Evolutionary conservation across 2,113 vertebrate species (phyloP).

Genomic region (Aplodontia rufa): DNA sequence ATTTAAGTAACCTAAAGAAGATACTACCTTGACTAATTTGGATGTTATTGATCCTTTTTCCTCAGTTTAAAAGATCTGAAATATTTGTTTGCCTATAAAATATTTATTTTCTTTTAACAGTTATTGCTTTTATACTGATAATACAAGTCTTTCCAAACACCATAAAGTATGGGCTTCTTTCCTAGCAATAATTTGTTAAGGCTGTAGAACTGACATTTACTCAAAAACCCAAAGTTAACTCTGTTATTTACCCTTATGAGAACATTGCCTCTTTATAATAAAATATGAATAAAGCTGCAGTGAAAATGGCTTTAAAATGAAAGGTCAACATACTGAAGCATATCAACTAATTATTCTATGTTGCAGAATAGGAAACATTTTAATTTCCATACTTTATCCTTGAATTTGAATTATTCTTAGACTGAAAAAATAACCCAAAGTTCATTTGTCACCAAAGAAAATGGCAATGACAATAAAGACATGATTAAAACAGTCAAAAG

Average conservation of each 20-base stretch:
- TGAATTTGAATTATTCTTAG: constrained; percentile 30
- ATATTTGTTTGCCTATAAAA: not conserved
- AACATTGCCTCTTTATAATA: constrained; percentile 39
- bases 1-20: not conserved
- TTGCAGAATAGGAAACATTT: constrained; percentile 35
- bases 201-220: constrained; percentile 43
- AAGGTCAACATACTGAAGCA: constrained; percentile 37
- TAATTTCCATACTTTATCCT: constrained; percentile 2
- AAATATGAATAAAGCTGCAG: not conserved
- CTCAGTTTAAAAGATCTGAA: not conserved
- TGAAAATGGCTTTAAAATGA: constrained; percentile 10
- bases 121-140: constrained; percentile 17
- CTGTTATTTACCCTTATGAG: constrained; percentile 43
- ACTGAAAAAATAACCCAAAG: constrained; percentile 17
- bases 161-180: constrained; percentile 20
- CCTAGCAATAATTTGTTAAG: constrained; percentile 26
- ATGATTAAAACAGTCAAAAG: not conserved
- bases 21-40: not conserved
- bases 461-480: not conserved
- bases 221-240: constrained; percentile 26
- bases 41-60: not conserved
- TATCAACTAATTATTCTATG: constrained; percentile 12
- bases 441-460: constrained; percentile 38
- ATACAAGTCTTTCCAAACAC: constrained; percentile 22
- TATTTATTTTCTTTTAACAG: not conserved